phyloP scores from a whole-genome alignment of 2,888 invertebrate species.

The Drosophila suboccidentalis region DNA sequence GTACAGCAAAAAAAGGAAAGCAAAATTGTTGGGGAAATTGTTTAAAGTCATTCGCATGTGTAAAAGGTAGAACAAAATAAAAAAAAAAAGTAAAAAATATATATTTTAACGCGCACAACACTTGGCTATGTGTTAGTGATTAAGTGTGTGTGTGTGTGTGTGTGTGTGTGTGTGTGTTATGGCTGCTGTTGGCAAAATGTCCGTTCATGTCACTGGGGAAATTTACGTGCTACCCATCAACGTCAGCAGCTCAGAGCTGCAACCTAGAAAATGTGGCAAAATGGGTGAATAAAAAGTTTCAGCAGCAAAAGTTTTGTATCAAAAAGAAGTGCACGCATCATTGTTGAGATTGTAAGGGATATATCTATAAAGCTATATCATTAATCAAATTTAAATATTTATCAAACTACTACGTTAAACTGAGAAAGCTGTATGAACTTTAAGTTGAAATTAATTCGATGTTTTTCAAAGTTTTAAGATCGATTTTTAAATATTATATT shows the following conservation, averaged over 20 bases:
- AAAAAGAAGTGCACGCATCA: constrained; percentile 35
- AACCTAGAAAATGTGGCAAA: constrained; percentile 21
- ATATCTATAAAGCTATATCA: background rate
- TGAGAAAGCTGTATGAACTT: too few species aligned
- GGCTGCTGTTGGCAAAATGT: constrained; percentile 42
- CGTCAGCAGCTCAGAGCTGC: constrained; percentile 51
- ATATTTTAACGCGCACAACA: constrained; percentile 55
- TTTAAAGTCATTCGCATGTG: constrained; percentile 73
- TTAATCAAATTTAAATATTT: background rate
- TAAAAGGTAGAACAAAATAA: constrained; percentile 49
- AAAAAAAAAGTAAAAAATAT: constrained; percentile 16
- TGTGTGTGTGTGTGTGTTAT: constrained; percentile 14
- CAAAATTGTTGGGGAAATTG: constrained; percentile 62
- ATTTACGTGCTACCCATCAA: constrained; percentile 69
- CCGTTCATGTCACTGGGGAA: constrained; percentile 72
- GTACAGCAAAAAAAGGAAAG: constrained; percentile 30
- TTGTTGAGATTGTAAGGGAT: background rate
- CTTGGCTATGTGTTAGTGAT: constrained; percentile 31
- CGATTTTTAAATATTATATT: background rate
- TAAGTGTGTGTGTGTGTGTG: constrained; percentile 15
- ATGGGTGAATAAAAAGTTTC: constrained; percentile 5
- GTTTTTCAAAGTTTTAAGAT: background rate
- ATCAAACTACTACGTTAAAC: background rate
- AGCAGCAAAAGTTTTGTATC: constrained; percentile 31
- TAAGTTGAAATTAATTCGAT: background rate